These are phyloP conservation scores for Drosophila bipectinata DNA, from an alignment of 1,140 invertebrate genomes.

Conservation along the genomic window DNA sequence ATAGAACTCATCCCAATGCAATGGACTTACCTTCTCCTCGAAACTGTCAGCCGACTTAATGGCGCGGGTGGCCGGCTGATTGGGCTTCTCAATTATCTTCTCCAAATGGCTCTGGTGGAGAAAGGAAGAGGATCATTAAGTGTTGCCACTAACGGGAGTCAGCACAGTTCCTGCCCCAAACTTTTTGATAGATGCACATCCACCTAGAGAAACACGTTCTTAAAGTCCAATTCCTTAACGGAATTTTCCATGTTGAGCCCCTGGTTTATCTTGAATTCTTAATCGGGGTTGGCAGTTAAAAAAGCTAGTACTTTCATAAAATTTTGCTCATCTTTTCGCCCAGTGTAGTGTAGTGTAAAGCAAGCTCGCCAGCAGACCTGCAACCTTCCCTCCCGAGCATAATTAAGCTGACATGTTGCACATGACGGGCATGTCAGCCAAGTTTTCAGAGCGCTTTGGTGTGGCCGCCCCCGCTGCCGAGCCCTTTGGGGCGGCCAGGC, in stretches of 20 bases:
- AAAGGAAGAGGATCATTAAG: constrained; percentile 70
- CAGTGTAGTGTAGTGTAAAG: background rate
- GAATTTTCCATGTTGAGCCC: background rate
- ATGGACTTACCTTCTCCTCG: constrained; percentile 86
- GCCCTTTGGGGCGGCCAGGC: constrained; percentile 23
- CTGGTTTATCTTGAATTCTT: too few relatives aligned
- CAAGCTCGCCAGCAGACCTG: background rate
- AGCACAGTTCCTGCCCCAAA: constrained; percentile 10
- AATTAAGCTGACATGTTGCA: constrained; percentile 74
- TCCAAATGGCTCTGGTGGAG: constrained; percentile 90
- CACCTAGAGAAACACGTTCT: background rate
- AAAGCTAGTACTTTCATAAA: too few relatives aligned
- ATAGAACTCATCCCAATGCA: background rate
- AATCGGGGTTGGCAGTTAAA: too few relatives aligned
- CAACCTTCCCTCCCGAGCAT: constrained; percentile 35
- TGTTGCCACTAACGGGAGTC: constrained; percentile 64
- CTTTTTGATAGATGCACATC: constrained; percentile 43
- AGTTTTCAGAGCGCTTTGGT: constrained; percentile 39
- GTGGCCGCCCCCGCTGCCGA: too few relatives aligned
- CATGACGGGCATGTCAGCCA: constrained; percentile 65
- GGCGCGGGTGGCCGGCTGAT: constrained; percentile 89
- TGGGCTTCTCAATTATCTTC: constrained; percentile 91
- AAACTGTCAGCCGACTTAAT: constrained; percentile 89
- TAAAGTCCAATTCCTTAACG: background rate
- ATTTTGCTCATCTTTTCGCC: too few relatives aligned